Base-by-base conservation (phyloP, 2,113 vertebrate species). In the Protobothrops mucrosquamatus region DNA sequence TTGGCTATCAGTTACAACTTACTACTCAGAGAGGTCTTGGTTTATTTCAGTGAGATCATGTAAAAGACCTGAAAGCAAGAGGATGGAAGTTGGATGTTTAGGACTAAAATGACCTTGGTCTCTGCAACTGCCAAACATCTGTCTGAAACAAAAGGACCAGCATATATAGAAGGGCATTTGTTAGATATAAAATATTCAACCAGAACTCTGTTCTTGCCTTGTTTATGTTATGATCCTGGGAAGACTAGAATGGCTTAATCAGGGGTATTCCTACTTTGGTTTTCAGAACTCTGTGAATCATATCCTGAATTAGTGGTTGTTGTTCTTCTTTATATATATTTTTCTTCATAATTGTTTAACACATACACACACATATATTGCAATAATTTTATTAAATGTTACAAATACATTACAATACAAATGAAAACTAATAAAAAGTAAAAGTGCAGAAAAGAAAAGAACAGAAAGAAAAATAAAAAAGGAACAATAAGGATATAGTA, bases 21-120 rank as follows among this genome's bases (percentile, higher is more conserved):
- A 85, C 9, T 54, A 43, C 88, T 85, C 52, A 29, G 46, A 90
- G 55, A 90, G 29, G 14, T 57, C 43, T 59, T 48, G 29, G 74
- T 64, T 93, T 93, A 61, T 93, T 90, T 85, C 92, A 90, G 4
- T 85, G 88, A 59, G 24, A 85, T 85, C 92, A 85, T 57, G 52
- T 92, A 57, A 89, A 51, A 92, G 39, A 34, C 34, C 24, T 85
- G 15, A 23, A 88, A 61, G 29, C 86, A 92, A 91, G 29, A 39
- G 69, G 39, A 81, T 81, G 34, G n/a, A 69, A 92, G 34, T 48
- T 88, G 34, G 48, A 39, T 89, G 14, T 26, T 59, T 52, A 88
- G 48, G n/a, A 64, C 51, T 88, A 69, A 43, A 14, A 43, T 54
- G n/a, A 92, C 39, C 91, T 64, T 88, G 23, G 48, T 88, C 48